Base-by-base conservation (phyloP, 2,113 vertebrate species). In the Oceanodroma tethys region DNA sequence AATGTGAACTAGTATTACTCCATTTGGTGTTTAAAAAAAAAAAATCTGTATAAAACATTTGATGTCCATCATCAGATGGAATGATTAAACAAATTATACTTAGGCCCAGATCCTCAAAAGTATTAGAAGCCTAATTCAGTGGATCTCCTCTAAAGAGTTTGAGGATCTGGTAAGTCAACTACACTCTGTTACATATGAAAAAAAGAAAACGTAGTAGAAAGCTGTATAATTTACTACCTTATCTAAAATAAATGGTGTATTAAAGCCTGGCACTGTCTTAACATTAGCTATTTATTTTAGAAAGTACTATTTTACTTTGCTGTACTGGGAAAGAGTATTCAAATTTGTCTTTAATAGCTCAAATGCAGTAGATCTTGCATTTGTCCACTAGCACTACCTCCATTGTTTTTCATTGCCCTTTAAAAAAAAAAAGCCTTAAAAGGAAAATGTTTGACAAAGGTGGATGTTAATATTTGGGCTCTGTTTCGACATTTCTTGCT, bases 241-340 rank as follows among this genome's bases (percentile, higher is more conserved):
- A 71, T 20, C 55, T 71, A 71, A 96, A 97, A 92, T 86, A 93
- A 95, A 90, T 16, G 58, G 22, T 86, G 55, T 88, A 43, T 92
- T 83, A 70, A 96, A 90, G 72, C 68, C 88, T 94, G 82, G 47
- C 52, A 36, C 36, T 93, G 82, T 92, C 86, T 93, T 81, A 88
- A 60, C 55, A 70, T 25, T 66, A 95, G 71, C 88, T 90, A 0
- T 85, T 91, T 90, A 58, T 86, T 95, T 90, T 66, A 78, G 78
- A 45, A 96, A 72, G 42, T 58, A 62, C 36, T 53, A 1, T 45
- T 88, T 67, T 55, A 13, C 53, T 68, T 82, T 16, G 60, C 56
- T 89, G 32, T 87, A 22, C 21, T 63, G 59, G 76, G 84, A 79
- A 72, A 52, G 38, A 71, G 11, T 50, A 73, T 70, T 81, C n/a